Conservation (phyloP, 2,888 invertebrate genomes). For the Holacanthella duospinosa region DNA sequence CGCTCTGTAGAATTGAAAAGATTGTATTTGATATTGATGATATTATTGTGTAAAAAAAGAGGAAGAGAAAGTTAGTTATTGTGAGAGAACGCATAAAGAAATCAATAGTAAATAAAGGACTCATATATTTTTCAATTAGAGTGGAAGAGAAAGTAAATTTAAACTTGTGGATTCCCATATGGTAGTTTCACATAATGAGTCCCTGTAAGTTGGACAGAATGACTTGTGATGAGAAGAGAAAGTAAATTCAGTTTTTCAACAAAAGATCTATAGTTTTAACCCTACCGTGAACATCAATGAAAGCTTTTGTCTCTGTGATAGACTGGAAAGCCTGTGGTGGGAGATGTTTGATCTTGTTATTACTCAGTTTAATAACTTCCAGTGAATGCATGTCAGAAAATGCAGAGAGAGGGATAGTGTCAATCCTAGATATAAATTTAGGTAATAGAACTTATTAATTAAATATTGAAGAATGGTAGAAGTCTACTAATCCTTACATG, state of each 20-base stretch:
- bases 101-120: background rate
- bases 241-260: background rate
- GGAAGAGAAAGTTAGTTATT: background rate
- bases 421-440: constrained; percentile 53
- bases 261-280: too few species aligned
- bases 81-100: too few species aligned
- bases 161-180: background rate
- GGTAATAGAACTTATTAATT: background rate
- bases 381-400: constrained; percentile 81
- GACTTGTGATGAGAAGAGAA: background rate
- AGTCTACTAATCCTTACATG: constrained; percentile 54
- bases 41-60: background rate
- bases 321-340: constrained; percentile 82
- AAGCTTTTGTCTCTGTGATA: constrained; percentile 70
- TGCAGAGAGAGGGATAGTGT: constrained; percentile 65
- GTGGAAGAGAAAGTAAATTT: background rate
- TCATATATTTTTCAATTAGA: background rate
- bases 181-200: background rate
- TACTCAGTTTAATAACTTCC: constrained; percentile 76
- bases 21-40: too few species aligned
- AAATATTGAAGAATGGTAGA: background rate
- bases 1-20: too few species aligned
- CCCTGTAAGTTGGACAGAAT: background rate
- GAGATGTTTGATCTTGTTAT: constrained; percentile 72
- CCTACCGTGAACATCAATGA: constrained; percentile 83